Evolutionary conservation across 2,113 vertebrate species (phyloP), one percentile per base, ranked within the genome.

Genomic region (Stegastes partitus): DNA sequence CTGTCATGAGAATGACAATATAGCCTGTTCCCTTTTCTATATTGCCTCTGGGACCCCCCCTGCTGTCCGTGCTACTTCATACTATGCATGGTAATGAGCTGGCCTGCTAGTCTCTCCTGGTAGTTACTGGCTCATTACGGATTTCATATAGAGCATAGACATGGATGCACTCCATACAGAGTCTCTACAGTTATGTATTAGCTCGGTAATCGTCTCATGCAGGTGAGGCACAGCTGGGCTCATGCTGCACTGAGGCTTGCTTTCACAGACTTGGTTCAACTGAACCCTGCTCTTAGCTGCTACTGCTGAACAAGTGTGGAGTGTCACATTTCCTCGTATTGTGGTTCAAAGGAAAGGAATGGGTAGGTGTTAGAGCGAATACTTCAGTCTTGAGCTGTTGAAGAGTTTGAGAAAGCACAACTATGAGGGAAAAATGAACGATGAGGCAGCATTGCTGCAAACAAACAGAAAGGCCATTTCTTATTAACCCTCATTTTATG

Each of bases 391-490:
- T 58, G 39, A 73, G 84, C 3, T 67, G 54, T 16, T 37, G 42
- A 57, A 61, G 68, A 62, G 54, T 71, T 72, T 47, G 25, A 61
- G 42, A 64, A 14, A 11, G 31, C 31, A 11, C 11, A 1, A 51
- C 42, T 42, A 56, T 79, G 49, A 68, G 71, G 39, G 72, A 44
- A 51, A 83, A 73, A 61, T 68, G 45, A 77, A 78, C 74, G 21
- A 55, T n/a, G 34, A 50, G 14, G 42, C 57, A 28, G 57, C 7
- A 23, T 72, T 39, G 71, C 63, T 62, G 75, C 49, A 84, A 84
- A 89, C 68, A 87, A 83, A 86, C 16, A 65, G 39, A 90, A 85
- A 86, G 85, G 88, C 90, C 88, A 89, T 68, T 68, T 77, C 84
- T 21, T 54, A 74, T 79, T 76, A 86, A 76, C 31, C 31, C 31